phyloP scores from a whole-genome alignment of 2,113 vertebrate genomes.

The Stomatorhinus ivindoensis region DNA sequence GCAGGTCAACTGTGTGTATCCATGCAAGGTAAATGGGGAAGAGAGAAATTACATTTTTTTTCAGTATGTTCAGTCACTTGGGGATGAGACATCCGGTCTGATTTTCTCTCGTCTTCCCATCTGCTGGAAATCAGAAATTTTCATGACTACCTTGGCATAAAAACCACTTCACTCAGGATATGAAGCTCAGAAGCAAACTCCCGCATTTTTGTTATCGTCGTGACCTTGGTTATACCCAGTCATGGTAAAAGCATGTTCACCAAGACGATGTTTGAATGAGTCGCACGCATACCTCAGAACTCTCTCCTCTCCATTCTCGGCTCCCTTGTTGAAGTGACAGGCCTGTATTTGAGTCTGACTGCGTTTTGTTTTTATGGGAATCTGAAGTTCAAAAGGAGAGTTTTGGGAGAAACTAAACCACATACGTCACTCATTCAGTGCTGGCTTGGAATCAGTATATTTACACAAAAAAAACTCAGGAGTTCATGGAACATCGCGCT shows the following conservation, averaged over 20 bases:
- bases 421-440: neutral
- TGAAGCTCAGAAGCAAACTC: neutral
- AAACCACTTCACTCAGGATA: neutral
- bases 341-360: slow-evolving; percentile 32
- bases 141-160: neutral
- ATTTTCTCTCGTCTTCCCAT: slow-evolving; percentile 29
- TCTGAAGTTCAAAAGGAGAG: slow-evolving; percentile 35
- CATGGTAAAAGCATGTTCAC: neutral
- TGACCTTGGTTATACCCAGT: neutral
- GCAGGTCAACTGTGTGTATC: neutral
- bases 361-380: slow-evolving; percentile 49
- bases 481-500: neutral
- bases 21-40: neutral
- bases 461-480: neutral
- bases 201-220: neutral
- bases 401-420: neutral
- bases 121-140: neutral
- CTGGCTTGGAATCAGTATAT: neutral
- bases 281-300: neutral
- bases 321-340: slow-evolving; percentile 43
- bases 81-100: slow-evolving; percentile 18
- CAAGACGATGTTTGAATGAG: neutral
- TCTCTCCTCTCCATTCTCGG: neutral
- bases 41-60: slow-evolving; percentile 52
- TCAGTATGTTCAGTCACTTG: slow-evolving; percentile 48